Conservation (phyloP, 2,113 vertebrate species). For the Trogon surrucura region DNA sequence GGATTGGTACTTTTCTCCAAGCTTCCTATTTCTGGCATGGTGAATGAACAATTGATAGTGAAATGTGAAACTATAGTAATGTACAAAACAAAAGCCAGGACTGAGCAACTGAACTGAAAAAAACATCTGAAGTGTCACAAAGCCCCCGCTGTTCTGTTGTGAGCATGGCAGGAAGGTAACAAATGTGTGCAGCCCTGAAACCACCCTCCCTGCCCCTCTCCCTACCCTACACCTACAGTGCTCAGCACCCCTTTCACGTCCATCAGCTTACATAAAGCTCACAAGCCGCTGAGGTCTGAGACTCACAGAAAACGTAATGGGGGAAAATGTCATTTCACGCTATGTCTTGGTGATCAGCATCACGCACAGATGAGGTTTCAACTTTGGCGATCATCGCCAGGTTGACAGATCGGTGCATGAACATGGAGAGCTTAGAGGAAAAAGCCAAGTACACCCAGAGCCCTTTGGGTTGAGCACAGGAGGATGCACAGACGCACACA, state of each 20-base stretch:
- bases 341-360: neutral
- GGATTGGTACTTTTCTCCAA: neutral
- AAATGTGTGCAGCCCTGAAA: slow-evolving; percentile 32
- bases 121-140: slow-evolving; percentile 7
- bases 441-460: neutral
- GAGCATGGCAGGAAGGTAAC: neutral
- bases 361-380: neutral
- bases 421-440: fast-evolving
- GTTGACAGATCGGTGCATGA: neutral
- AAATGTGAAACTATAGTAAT: neutral
- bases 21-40: neutral
- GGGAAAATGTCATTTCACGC: neutral
- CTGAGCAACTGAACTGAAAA: slow-evolving; percentile 29
- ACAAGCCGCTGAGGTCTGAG: neutral
- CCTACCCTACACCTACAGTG: neutral
- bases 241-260: neutral
- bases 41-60: neutral
- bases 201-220: neutral
- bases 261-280: slow-evolving; percentile 23
- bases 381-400: neutral
- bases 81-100: neutral
- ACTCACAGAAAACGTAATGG: neutral
- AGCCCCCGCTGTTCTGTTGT: neutral
- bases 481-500: neutral
- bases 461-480: neutral